A percentile compares a stretch with the other conserved stretches of the same genome.
Conservation (phyloP, 2,888 invertebrate genomes). For the Nemoura dubitans region DNA sequence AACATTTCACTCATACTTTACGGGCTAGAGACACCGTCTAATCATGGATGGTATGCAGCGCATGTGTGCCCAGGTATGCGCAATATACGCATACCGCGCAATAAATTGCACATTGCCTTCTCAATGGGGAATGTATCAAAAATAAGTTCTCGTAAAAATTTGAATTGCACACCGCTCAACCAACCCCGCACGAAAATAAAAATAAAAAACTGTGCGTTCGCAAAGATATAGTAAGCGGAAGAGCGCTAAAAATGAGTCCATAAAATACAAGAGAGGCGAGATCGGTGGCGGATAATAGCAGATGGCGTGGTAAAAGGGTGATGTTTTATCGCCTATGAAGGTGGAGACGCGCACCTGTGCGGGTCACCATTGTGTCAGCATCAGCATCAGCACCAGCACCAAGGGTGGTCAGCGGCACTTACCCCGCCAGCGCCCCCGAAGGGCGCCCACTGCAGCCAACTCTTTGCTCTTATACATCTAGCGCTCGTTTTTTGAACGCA, state of each 20-base stretch:
- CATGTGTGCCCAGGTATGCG: background rate
- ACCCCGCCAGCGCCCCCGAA: background rate
- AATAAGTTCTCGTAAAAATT: constrained; percentile 7
- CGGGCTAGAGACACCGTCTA: background rate
- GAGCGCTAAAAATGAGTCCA: constrained; percentile 7
- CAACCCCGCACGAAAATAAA: background rate
- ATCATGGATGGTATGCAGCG: background rate
- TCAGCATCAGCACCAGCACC: background rate
- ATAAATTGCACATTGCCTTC: background rate
- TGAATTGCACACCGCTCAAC: background rate
- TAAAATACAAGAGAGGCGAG: background rate
- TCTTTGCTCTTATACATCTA: background rate
- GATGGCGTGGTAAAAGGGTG: background rate
- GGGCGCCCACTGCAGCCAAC: background rate
- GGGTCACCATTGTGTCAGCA: background rate
- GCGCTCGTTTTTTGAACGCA: too few relatives aligned
- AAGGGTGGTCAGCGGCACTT: constrained; percentile 7
- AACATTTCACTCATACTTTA: constrained; percentile 3
- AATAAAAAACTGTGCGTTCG: background rate
- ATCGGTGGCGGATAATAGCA: background rate
- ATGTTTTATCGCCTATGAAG: background rate
- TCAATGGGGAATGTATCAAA: constrained; percentile 12
- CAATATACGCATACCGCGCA: background rate
- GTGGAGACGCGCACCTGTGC: background rate
- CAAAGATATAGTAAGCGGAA: constrained; percentile 12